phyloP scores from a whole-genome alignment of 2,797 vertebrate genomes.

The Macroramphosus scolopax region DNA sequence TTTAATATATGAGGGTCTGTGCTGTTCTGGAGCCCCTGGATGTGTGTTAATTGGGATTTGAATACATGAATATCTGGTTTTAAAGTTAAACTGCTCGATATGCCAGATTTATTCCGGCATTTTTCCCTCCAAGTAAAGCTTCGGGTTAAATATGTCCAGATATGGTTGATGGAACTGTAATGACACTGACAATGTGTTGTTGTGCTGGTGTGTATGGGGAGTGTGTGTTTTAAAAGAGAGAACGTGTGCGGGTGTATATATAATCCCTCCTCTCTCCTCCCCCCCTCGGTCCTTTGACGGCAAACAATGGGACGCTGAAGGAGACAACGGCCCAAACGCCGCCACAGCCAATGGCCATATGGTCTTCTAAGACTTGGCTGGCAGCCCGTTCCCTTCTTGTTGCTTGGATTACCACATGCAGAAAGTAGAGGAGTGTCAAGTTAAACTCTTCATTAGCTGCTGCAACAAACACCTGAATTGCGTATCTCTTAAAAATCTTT shows the following conservation, averaged over 20 bases:
- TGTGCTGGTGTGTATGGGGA: conserved; percentile 42
- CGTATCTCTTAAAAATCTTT: not conserved
- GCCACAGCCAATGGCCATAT: conserved; percentile 63
- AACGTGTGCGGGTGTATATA: conserved; percentile 62
- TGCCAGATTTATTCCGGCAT: too few species aligned
- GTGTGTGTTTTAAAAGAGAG: conserved; percentile 63
- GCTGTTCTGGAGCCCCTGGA: not conserved
- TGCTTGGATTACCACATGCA: conserved; percentile 44
- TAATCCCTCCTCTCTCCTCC: conserved; percentile 55
- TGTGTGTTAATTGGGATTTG: not conserved
- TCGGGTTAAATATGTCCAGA: too few species aligned
- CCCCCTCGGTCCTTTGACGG: conserved; percentile 55
- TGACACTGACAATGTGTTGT: too few species aligned
- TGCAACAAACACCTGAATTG: conserved; percentile 36
- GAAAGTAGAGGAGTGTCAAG: conserved; percentile 47
- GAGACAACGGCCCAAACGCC: conserved; percentile 65
- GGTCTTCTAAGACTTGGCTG: conserved; percentile 60
- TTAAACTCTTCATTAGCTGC: conserved; percentile 43
- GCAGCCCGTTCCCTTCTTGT: conserved; percentile 50
- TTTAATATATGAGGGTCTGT: not conserved
- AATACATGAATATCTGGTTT: too few species aligned
- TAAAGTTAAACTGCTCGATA: too few species aligned
- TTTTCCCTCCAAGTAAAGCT: too few species aligned
- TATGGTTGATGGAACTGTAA: too few species aligned
- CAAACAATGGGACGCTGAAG: conserved; percentile 70